Evolutionary conservation across 2,113 vertebrate genomes (phyloP).

Genomic region (Halcyon malimbica): DNA sequence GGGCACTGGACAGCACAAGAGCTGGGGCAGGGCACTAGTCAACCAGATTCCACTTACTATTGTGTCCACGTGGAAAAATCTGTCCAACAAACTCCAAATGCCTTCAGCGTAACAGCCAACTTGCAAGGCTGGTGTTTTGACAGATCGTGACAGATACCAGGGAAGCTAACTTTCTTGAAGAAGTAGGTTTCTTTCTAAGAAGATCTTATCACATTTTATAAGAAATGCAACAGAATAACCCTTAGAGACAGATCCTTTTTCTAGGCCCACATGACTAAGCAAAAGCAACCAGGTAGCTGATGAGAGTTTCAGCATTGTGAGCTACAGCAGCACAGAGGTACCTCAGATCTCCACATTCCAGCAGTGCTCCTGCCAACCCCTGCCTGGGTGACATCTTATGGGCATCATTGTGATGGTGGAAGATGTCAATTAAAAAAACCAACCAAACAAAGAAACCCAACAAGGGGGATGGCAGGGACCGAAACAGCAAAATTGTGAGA

Average conservation of each 20-base stretch:
- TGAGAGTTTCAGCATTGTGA: not conserved
- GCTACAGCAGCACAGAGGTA: rapidly evolving
- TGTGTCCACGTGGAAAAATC: not conserved
- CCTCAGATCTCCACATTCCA: not conserved
- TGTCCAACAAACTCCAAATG: not conserved
- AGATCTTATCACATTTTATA: not conserved
- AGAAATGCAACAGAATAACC: not conserved
- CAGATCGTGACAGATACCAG: not conserved
- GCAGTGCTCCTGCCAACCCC: not conserved
- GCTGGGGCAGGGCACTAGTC: not conserved
- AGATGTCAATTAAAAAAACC: not conserved
- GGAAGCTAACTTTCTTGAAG: not conserved
- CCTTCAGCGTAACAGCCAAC: not conserved
- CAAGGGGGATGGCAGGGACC: rapidly evolving
- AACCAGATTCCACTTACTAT: not conserved
- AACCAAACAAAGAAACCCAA: not conserved
- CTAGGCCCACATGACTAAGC: not conserved
- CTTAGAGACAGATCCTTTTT: not conserved
- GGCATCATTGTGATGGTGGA: not conserved
- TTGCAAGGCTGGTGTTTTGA: not conserved
- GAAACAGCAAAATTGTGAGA: not conserved
- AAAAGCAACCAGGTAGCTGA: not conserved
- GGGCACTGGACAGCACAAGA: not conserved
- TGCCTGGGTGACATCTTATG: not conserved
- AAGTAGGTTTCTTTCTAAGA: not conserved